Base-by-base conservation (phyloP, 1,140 invertebrate genomes). In the Papilio aristodemus region DNA sequence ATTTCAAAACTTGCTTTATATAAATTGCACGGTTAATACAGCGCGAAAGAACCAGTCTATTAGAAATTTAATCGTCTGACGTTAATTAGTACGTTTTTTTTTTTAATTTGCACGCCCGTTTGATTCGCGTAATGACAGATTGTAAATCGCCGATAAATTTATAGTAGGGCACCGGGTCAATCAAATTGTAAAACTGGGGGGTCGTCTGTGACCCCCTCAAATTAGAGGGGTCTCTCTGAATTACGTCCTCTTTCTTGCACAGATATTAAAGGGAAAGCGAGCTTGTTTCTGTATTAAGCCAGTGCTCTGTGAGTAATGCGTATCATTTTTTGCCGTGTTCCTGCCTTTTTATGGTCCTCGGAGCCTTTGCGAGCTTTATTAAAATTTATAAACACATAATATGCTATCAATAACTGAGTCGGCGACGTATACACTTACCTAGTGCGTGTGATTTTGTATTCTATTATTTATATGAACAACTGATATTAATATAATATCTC, bases 341-440 rank as follows among this genome's bases (percentile, higher is more conserved):
- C 80, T 79, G 77, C 79, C 73, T 81, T 81, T 85, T 83, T 80
- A 79, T 73, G 72, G 73, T 66, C 72, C 68, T 71, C 71, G 64
- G 67, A 66, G 69, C 72, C 73, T 69, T 43, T 73, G 66, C 69
- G 54, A 71, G 72, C 77, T 83, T 86, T 86, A 86, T 86, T 84
- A 86, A 86, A 86, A 83, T 86, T 83, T 83, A 86, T 81, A 84
- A 84, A 77, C 79, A 77, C 74, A 73, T 81, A 78, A 85, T 80
- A 76, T 71, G 73, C 76, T 79, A 81, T 78, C 77, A 78, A 79
- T 77, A 74, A 81, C 71, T 75, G 68, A 70, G 66, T 54, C 67
- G 58, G 64, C 38, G n/a, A n/a, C 25, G 27, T 59, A 59, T 59
- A 59, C 27, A 7, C 22, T 63, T 64, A 13, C 25, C 13, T 57